These are phyloP conservation scores for Cyprinodon tularosa DNA, from an alignment of 2,113 vertebrate species.

Conservation along the genomic window DNA sequence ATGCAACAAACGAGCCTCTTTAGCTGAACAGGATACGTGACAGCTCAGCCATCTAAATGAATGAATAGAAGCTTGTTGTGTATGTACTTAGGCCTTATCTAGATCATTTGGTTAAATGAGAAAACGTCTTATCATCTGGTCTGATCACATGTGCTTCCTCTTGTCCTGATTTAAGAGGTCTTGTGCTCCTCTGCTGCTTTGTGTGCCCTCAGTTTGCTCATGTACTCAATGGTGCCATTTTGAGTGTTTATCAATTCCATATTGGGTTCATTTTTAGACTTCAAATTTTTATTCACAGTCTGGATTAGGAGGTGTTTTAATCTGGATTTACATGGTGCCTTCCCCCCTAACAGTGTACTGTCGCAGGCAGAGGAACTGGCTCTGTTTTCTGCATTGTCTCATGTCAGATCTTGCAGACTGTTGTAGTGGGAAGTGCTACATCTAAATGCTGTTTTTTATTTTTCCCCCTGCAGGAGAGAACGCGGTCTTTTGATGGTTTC, in stretches of 20 bases:
- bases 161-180: constrained; percentile 58
- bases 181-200: constrained; percentile 46
- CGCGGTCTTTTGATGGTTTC: constrained; percentile 92
- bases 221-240: neutral
- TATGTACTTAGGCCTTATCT: constrained; percentile 45
- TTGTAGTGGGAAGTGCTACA: constrained; percentile 20
- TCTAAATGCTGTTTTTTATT: constrained; percentile 51
- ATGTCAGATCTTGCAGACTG: constrained; percentile 17
- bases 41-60: constrained; percentile 16
- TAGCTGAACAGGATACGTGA: constrained; percentile 48
- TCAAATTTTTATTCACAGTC: neutral
- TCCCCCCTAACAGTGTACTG: neutral
- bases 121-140: constrained; percentile 54
- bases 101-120: constrained; percentile 48
- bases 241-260: neutral
- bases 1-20: constrained; percentile 45
- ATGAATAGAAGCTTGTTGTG: constrained; percentile 50
- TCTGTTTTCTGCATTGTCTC: constrained; percentile 1
- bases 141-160: constrained; percentile 55
- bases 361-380: constrained; percentile 12
- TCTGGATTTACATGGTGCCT: neutral
- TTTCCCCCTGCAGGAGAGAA: constrained; percentile 88
- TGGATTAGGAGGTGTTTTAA: neutral
- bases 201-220: constrained; percentile 25
- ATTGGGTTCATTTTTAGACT: neutral